phyloP scores from a whole-genome alignment of 2,888 invertebrate species.

The Andricus curvator region DNA sequence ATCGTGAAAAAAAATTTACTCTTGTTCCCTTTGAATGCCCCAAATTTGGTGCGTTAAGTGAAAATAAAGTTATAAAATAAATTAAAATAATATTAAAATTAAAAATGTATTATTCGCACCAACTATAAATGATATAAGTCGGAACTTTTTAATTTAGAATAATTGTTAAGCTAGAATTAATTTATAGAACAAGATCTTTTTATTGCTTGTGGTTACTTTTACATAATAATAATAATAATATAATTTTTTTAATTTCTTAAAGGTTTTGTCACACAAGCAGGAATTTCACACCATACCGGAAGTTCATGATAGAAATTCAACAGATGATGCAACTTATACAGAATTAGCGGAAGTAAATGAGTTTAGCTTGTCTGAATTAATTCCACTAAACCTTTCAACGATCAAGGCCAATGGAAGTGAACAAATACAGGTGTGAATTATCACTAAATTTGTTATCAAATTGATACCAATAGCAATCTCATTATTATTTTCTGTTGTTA shows the following conservation, averaged over 20 bases:
- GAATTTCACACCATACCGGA: conserved; percentile 62
- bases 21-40: conserved; percentile 49
- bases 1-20: conserved; percentile 58
- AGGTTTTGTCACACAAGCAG: conserved; percentile 63
- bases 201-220: too few relatives aligned
- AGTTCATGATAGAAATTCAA: conserved; percentile 24
- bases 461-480: neutral
- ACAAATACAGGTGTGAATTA: neutral
- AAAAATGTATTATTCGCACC: neutral
- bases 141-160: too few relatives aligned
- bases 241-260: neutral
- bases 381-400: conserved; percentile 46
- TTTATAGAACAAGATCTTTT: too few relatives aligned
- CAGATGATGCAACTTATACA: conserved; percentile 39
- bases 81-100: neutral
- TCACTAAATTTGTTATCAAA: neutral
- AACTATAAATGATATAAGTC: too few relatives aligned
- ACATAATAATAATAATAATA: too few relatives aligned
- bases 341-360: conserved; percentile 51
- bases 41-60: conserved; percentile 45
- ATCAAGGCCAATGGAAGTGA: conserved; percentile 1
- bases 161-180: too few relatives aligned
- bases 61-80: neutral
- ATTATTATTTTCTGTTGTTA: neutral
- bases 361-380: conserved; percentile 48